Evolutionary conservation across 2,113 vertebrate species (phyloP), one percentile per base, ranked within the genome.

Genomic region (Crotophaga sulcirostris): DNA sequence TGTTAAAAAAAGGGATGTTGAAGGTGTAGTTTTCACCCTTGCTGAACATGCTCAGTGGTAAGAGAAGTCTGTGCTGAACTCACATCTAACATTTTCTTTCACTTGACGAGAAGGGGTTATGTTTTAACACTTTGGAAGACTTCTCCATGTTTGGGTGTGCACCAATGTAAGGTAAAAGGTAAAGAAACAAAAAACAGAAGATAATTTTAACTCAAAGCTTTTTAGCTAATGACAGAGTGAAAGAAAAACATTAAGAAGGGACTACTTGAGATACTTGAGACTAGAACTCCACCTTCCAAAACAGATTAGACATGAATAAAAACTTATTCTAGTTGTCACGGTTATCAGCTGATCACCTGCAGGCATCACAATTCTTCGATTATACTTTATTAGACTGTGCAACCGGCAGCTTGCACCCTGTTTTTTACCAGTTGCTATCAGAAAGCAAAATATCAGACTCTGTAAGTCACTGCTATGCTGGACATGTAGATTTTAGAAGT

Each of bases 351-450:
- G 34, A 88, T 78, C 42, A 86, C 67, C 72, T 84, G 82, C 79
- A 94, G 68, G 47, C n/a, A n/a, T 94, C 76, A 93, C 60, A 84
- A 81, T 60, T 86, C 38, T 91, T 85, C 87, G 60, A 45, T 51
- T 34, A 25, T 45, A 40, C 18, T 88, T 64, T 25, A 2, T 42
- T n/a, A 62, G 20, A 25, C 24, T n/a, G 17, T 26, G 31, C 64
- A 89, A 42, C 40, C 28, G 36, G 29, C 52, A 74, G 16, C 16
- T 26, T 38, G 15, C 31, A 72, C 7, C 12, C 26, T 51, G 56
- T 62, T 88, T 76, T 70, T 74, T 44, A 84, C 19, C 20, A 26
- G 63, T 59, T 93, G 63, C 38, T 82, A 28, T 45, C 40, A 86
- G 31, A 81, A 84, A 80, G 36, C 19, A 82, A 84, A 88, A 67